Evolutionary conservation across 2,113 vertebrate species (phyloP), one percentile per base, ranked within the genome.

Genomic region (Piprites chloris): DNA sequence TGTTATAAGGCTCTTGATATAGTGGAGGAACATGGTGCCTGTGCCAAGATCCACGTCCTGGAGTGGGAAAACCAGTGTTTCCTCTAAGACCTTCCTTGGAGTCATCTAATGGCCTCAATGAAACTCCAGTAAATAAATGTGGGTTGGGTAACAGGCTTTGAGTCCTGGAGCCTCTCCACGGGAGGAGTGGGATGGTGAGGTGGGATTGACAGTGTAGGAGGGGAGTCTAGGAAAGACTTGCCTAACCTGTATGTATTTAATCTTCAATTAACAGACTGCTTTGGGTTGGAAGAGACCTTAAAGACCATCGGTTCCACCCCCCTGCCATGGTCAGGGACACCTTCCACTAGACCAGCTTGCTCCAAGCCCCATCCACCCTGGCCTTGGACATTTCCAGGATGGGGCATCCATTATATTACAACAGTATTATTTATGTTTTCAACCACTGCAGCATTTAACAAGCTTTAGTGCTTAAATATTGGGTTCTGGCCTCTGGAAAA

Each of bases 11-110:
- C 9, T 27, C 47, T 32, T 44, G 62, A 22, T 15, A 5, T 22
- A 13, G 53, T 41, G 12, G 41, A 73, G 39, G n/a, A 87, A 20
- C 41, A 6, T 0, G 0, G 22, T 21, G 53, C 12, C 5, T 32
- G 2, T 16, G 41, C 42, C 53, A 4, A 35, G 49, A 18, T 41
- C 21, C 42, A 33, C 30, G 37, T 41, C 63, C 42, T 73, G 53
- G 62, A 76, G 58, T 0, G 2, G 6, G n/a, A 46, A 44, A 19
- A 53, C 0, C 14, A 4, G 7, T 10, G 6, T 46, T 49, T 18
- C 42, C 49, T 68, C 23, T 7, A 26, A n/a, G 52, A 6, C 55
- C 18, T 30, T 77, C 33, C 35, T 61, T 59, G 63, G 30, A 61
- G 21, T 73, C 55, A 50, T 50, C 37, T 47, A 12, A 21, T 50